Evolutionary conservation across 2,113 vertebrate species (phyloP).

Genomic region (Apus apus): DNA sequence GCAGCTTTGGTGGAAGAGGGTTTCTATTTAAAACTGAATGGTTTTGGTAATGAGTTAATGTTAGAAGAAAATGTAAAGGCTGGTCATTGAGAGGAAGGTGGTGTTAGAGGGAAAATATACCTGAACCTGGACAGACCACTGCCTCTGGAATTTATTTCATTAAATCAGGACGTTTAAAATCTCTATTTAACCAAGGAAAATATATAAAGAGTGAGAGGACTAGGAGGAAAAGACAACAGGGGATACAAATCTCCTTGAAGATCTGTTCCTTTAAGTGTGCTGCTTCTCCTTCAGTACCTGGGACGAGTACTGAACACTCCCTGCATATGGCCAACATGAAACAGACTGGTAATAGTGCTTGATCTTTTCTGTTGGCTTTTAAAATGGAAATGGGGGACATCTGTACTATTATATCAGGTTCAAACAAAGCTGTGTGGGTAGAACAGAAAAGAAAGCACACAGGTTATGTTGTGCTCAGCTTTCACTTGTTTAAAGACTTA

Average conservation of each 20-base stretch:
- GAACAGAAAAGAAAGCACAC: not conserved
- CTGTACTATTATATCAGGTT: not conserved
- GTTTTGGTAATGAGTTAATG: not conserved
- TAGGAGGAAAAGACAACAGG: not conserved
- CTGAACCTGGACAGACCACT: accelerated
- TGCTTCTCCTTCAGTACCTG: not conserved
- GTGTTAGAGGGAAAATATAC: not conserved
- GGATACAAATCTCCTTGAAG: not conserved
- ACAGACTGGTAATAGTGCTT: not conserved
- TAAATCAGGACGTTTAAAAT: not conserved
- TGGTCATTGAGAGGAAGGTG: not conserved
- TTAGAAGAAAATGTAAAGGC: not conserved
- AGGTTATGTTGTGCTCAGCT: slow-evolving; percentile 3
- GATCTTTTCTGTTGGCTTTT: slow-evolving; percentile 30
- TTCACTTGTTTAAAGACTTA: slow-evolving; percentile 36
- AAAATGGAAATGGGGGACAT: slow-evolving; percentile 21
- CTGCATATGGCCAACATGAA: not conserved
- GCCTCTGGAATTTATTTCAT: not conserved
- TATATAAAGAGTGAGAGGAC: not conserved
- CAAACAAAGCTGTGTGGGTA: slow-evolving; percentile 9
- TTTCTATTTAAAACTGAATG: not conserved
- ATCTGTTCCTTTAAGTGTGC: not conserved
- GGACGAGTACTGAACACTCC: not conserved
- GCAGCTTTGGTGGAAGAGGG: not conserved
- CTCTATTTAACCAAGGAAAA: not conserved